Base-by-base conservation (phyloP, 1,140 invertebrate genomes). In the Drosophila bocki region DNA sequence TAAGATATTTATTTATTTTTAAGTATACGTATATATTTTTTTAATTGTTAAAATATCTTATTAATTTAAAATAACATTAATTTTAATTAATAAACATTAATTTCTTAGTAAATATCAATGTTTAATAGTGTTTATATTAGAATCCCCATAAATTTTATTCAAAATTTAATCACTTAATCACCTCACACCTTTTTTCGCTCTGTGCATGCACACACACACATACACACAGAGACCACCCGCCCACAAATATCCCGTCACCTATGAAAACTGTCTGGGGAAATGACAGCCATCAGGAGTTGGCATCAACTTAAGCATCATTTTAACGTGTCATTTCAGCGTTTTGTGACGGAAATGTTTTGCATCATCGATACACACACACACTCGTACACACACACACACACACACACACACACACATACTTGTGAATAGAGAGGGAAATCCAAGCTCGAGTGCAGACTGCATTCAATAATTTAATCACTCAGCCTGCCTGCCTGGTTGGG, bases 321-420 rank as follows among this genome's bases (percentile, higher is more conserved):
- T 68, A 80, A 88, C 84, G 83, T 87, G 83, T 88, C 83, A 88
- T 88, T 87, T 88, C 77, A 87, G 80, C 76, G 80, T 83, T 86
- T 83, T 84, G 80, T 63, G 67, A 61, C 83, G 83, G 84, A 87
- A 84, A 83, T 87, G 84, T 88, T 88, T 69, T 83, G 80, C 83
- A 87, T 87, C 83, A 88, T 88, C 83, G 83, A 88, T 88, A 88
- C 70, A 75, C 51, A 54, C 32, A 71, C 74, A 58, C 45, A 29
- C 59, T 37, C 6, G 12, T 15, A 17, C 15, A 3, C 15, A 65
- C 65, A 70, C 57, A 48, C 26, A n/a, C n/a, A n/a, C n/a, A n/a
- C n/a, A n/a, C 15, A 65, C 65, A 70, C 57, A 67, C 61, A 26
- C 51, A 35, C 17, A 13, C 17, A 5, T 8, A 4, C 3, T 54